Evolutionary conservation across 1,140 invertebrate species (phyloP).

Genomic region (Microplitis demolitor): DNA sequence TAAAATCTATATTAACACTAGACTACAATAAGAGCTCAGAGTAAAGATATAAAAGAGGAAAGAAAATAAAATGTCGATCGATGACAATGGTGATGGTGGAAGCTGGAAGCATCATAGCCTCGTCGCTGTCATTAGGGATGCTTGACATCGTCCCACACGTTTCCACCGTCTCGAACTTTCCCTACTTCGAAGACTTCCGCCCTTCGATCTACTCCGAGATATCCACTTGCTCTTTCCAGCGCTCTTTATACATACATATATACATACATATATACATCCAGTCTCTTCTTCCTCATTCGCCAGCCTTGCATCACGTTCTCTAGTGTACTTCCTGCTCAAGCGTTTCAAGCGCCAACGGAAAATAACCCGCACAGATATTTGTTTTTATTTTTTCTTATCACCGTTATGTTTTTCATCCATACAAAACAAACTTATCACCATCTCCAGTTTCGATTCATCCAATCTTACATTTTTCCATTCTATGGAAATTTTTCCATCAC

Average conservation of each 20-base stretch:
- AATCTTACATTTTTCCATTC: no score
- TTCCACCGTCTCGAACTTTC: not conserved
- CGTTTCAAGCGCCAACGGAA: not conserved
- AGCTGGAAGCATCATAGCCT: not conserved
- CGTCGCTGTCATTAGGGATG: not conserved
- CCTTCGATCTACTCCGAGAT: not conserved
- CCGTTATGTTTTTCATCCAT: no score
- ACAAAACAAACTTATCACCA: no score
- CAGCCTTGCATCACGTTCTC: not conserved
- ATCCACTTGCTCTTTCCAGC: not conserved
- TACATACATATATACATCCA: not conserved
- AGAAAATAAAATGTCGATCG: not conserved
- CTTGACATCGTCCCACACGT: not conserved
- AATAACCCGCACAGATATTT: not conserved
- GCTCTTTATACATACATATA: not conserved
- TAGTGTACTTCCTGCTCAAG: not conserved
- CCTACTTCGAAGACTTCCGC: slow-evolving; percentile 3
- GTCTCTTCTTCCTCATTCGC: not conserved
- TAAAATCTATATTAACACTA: no score
- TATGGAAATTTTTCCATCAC: no score
- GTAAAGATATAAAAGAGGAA: not conserved
- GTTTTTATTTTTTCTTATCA: not conserved
- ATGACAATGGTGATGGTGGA: not conserved
- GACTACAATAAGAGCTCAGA: no score
- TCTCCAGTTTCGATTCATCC: no score